Evolutionary conservation across 2,113 vertebrate species (phyloP).

Genomic region (Pachypanchax playfairii): DNA sequence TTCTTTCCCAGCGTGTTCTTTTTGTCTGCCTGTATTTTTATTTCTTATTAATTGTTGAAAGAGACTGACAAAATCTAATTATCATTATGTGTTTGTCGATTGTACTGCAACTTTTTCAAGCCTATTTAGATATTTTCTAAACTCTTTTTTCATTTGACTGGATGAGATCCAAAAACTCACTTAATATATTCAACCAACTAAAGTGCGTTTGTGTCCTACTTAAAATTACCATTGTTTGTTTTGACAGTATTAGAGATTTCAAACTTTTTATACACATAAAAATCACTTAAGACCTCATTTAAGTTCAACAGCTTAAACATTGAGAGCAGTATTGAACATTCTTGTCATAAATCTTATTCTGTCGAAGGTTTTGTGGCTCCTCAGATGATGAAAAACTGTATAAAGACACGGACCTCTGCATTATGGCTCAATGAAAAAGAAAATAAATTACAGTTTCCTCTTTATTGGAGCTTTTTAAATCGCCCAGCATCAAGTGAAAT

Average conservation of each 20-base stretch:
- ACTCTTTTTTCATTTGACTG: neutral
- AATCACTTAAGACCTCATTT: conserved; percentile 4
- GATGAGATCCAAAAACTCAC: conserved; percentile 4
- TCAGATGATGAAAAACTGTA: conserved; percentile 11
- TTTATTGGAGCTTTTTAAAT: conserved; percentile 14
- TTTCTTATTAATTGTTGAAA: too few species aligned
- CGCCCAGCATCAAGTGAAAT: conserved; percentile 7
- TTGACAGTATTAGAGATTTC: too few species aligned
- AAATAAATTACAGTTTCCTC: conserved; percentile 5
- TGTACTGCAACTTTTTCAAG: neutral
- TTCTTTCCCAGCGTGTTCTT: too few species aligned
- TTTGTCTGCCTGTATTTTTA: too few species aligned
- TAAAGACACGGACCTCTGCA: conserved; percentile 13
- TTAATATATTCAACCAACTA: conserved; percentile 1
- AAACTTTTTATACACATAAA: too few species aligned
- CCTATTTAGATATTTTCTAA: conserved; percentile 2
- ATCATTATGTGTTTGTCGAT: too few species aligned
- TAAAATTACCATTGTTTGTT: conserved; percentile 7
- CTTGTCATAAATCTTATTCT: conserved; percentile 7
- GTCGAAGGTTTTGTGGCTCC: conserved; percentile 1
- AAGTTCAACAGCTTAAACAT: neutral
- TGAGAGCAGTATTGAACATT: conserved; percentile 16
- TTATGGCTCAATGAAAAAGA: conserved; percentile 8
- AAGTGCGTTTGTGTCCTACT: conserved; percentile 2
- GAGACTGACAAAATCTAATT: too few species aligned